A percentile compares a stretch with the other conserved stretches of the same genome.
These are phyloP conservation scores for Hydrolagus colliei DNA, from an alignment of 2,797 vertebrate genomes.

Conservation along the genomic window DNA sequence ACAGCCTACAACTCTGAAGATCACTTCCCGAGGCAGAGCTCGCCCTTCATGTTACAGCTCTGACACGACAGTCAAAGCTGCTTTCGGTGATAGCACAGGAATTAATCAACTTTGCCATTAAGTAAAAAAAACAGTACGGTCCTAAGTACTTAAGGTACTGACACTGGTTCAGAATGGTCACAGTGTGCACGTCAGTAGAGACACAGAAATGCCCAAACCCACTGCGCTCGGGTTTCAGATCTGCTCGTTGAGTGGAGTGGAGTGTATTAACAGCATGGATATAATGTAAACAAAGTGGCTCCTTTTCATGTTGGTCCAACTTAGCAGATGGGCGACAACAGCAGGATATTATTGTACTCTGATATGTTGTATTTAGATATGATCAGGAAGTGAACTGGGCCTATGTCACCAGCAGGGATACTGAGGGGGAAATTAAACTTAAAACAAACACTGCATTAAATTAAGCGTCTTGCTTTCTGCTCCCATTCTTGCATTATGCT, in stretches of 20 bases:
- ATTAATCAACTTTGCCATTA: no score
- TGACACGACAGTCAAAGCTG: no score
- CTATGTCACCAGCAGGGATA: conserved; percentile 23
- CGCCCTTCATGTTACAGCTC: no score
- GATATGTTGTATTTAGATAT: conserved; percentile 30
- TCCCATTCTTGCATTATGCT: background rate
- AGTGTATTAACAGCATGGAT: conserved; percentile 25
- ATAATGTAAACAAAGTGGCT: conserved; percentile 28
- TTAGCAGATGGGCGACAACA: conserved; percentile 21
- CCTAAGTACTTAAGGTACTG: background rate
- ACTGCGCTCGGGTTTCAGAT: conserved; percentile 1
- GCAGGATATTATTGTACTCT: conserved; percentile 31
- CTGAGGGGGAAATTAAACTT: conserved; percentile 10
- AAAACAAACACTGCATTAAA: conserved; percentile 22
- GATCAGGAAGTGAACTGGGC: conserved; percentile 30
- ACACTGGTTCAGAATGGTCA: background rate
- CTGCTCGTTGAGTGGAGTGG: background rate
- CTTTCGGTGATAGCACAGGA: no score
- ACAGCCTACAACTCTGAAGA: no score
- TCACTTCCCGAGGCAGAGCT: no score
- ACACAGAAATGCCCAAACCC: background rate
- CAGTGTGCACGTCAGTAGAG: background rate
- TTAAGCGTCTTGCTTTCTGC: background rate
- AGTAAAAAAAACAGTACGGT: no score
- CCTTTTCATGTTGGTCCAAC: conserved; percentile 30